These are phyloP conservation scores for Kryphioiulus occultus DNA, from an alignment of 2,888 invertebrate species.

Conservation along the genomic window DNA sequence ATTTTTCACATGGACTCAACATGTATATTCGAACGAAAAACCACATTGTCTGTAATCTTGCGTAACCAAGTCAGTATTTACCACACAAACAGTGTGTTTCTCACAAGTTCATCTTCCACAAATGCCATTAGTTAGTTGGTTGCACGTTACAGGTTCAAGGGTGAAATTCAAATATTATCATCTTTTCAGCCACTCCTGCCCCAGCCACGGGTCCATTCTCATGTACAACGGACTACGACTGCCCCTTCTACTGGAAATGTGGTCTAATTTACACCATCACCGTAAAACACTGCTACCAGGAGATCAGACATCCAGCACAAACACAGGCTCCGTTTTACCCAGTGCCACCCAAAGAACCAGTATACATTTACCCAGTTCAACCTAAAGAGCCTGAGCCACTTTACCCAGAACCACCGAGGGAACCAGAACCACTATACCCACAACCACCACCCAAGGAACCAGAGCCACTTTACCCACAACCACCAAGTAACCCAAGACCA, in stretches of 20 bases:
- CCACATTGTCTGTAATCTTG: too few relatives aligned
- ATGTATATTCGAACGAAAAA: too few relatives aligned
- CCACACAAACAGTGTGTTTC: too few relatives aligned
- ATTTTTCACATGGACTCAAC: too few relatives aligned
- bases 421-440: not conserved
- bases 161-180: too few relatives aligned
- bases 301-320: not conserved
- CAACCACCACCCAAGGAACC: not conserved
- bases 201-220: not conserved
- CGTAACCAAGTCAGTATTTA: too few relatives aligned
- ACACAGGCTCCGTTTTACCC: not conserved
- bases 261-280: not conserved
- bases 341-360: conserved; percentile 11
- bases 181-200: not conserved
- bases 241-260: not conserved
- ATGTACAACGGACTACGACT: not conserved
- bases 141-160: too few relatives aligned
- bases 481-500: not conserved
- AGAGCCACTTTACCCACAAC: not conserved
- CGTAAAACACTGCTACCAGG: not conserved
- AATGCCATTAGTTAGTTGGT: too few relatives aligned
- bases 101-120: too few relatives aligned
- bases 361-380: not conserved
- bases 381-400: not conserved
- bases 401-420: not conserved